phyloP scores from a whole-genome alignment of 2,113 vertebrate species.

The Serilophus lunatus region DNA sequence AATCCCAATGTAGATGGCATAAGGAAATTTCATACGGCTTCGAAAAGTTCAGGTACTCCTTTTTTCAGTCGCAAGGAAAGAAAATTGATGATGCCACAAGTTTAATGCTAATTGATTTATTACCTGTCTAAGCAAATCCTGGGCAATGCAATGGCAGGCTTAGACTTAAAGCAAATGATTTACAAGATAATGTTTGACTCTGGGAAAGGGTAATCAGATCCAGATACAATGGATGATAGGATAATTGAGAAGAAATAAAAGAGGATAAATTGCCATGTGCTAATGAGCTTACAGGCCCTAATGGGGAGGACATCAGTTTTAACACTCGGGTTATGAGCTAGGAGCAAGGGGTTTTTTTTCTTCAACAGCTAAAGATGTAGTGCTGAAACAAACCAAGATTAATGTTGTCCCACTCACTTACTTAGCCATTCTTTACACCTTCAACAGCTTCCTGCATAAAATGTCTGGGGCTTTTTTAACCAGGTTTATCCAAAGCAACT shows the following conservation, averaged over 20 bases:
- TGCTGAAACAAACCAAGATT: conserved; percentile 80
- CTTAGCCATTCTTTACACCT: conserved; percentile 76
- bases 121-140: conserved; percentile 81
- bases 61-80: conserved; percentile 58
- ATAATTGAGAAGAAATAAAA: conserved; percentile 89
- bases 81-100: conserved; percentile 80
- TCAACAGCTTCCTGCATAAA: conserved; percentile 62
- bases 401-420: conserved; percentile 76
- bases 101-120: conserved; percentile 88
- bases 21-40: conserved; percentile 44
- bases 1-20: background rate
- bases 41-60: conserved; percentile 64
- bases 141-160: conserved; percentile 69
- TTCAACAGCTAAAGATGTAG: conserved; percentile 71
- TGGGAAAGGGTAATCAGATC: conserved; percentile 85
- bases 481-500: conserved; percentile 51
- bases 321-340: conserved; percentile 80
- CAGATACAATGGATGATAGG: conserved; percentile 86
- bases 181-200: conserved; percentile 87
- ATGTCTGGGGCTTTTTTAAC: conserved; percentile 40
- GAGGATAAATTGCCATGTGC: conserved; percentile 84
- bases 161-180: conserved; percentile 84
- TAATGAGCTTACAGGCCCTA: conserved; percentile 85
- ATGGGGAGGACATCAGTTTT: conserved; percentile 84
- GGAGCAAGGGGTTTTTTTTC: conserved; percentile 61